Percentiles rank a stretch among this genome's conserved stretches.
phyloP scores from a whole-genome alignment of 2,888 invertebrate species.

The Argyra leucocephala region DNA sequence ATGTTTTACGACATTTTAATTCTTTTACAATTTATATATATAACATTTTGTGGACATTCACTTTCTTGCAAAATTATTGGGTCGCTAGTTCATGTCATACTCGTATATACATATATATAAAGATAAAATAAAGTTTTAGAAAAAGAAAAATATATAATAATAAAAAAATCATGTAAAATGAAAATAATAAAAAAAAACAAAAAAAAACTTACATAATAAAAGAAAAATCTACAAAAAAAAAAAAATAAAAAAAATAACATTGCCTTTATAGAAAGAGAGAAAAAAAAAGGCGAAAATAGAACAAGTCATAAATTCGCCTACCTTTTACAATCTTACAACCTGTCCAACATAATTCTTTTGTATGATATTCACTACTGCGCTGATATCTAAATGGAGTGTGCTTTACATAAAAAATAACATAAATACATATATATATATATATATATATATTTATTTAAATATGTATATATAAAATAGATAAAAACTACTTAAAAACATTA shows the following conservation, averaged over 20 bases:
- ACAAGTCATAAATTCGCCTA: slow-evolving; percentile 6
- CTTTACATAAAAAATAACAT: too few relatives aligned
- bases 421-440: too few relatives aligned
- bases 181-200: background rate
- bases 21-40: background rate
- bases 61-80: slow-evolving; percentile 6
- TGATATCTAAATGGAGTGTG: too few relatives aligned
- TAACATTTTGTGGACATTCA: background rate
- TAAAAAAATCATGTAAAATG: background rate
- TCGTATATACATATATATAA: background rate
- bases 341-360: background rate
- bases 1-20: background rate
- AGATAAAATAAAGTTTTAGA: background rate
- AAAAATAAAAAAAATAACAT: background rate
- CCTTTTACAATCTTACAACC: slow-evolving; percentile 1
- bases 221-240: background rate
- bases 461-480: too few relatives aligned
- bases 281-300: background rate
- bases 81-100: slow-evolving; percentile 1
- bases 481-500: too few relatives aligned
- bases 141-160: background rate
- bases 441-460: too few relatives aligned
- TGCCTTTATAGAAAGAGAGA: background rate
- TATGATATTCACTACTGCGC: background rate
- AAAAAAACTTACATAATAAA: background rate